Evolutionary conservation across 2,888 invertebrate species (phyloP).

Genomic region (Drosophila longiperda): DNA sequence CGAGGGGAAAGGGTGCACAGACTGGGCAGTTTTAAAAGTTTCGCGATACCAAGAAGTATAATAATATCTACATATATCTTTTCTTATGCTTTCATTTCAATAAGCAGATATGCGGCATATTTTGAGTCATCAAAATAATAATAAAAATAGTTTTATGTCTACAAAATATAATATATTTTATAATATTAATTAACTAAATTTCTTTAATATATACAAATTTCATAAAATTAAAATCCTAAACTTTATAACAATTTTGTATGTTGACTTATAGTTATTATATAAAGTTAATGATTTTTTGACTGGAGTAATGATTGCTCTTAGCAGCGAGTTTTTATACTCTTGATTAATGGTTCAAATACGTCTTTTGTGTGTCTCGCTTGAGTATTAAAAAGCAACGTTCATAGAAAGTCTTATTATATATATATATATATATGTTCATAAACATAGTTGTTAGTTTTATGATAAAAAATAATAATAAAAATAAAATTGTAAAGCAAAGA

Average conservation of each 20-base stretch:
- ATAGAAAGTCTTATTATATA: neutral
- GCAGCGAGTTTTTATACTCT: neutral
- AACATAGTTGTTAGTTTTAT: neutral
- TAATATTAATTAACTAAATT: neutral
- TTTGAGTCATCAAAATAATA: neutral
- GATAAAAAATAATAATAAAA: neutral
- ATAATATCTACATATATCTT: neutral
- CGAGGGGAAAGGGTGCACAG: no score
- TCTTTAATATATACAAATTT: neutral
- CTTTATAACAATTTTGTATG: neutral
- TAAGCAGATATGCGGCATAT: neutral
- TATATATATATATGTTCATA: neutral
- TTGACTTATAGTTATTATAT: neutral
- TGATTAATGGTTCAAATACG: neutral
- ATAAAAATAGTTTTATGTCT: neutral
- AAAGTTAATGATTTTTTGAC: neutral
- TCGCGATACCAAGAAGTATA: neutral
- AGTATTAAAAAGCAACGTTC: neutral
- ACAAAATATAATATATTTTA: neutral
- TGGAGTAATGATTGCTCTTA: neutral
- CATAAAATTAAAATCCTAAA: neutral
- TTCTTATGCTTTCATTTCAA: neutral
- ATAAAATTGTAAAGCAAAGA: neutral
- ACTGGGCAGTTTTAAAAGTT: no score
- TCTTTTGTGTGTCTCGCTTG: neutral